Evolutionary conservation across 2,888 invertebrate genomes (phyloP).

Genomic region (Rhagonycha lutea): DNA sequence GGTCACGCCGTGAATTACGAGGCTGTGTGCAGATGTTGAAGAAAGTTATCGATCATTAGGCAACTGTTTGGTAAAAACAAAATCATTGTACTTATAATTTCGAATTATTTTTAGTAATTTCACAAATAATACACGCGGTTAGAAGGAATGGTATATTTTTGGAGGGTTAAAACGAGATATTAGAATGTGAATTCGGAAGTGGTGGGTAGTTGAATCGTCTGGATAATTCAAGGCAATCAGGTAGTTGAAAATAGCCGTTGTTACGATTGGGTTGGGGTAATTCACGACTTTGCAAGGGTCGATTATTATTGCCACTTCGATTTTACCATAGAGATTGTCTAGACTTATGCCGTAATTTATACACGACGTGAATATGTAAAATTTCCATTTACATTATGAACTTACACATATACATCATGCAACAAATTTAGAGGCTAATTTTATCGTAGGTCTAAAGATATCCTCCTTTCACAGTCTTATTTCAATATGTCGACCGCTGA

Average conservation of each 20-base stretch:
- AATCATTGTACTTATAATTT: neutral
- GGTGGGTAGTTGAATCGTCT: neutral
- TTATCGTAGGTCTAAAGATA: neutral
- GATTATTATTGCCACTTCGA: neutral
- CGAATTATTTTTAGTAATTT: neutral
- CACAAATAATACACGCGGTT: neutral
- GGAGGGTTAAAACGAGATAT: neutral
- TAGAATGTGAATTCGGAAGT: neutral
- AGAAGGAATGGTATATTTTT: neutral
- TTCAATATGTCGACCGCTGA: neutral
- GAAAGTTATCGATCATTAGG: neutral
- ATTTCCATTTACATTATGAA: neutral
- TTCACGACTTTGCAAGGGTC: neutral
- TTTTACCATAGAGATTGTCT: neutral
- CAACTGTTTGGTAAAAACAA: neutral
- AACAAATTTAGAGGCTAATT: neutral
- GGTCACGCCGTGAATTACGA: no score
- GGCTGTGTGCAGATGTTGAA: neutral
- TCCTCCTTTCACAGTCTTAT: neutral
- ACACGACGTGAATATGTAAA: neutral
- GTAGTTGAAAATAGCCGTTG: neutral
- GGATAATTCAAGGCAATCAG: neutral
- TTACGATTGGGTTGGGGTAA: neutral
- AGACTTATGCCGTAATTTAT: neutral
- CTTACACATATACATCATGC: neutral